phyloP scores from a whole-genome alignment of 2,888 invertebrate species.

The Polymixis lichenea region DNA sequence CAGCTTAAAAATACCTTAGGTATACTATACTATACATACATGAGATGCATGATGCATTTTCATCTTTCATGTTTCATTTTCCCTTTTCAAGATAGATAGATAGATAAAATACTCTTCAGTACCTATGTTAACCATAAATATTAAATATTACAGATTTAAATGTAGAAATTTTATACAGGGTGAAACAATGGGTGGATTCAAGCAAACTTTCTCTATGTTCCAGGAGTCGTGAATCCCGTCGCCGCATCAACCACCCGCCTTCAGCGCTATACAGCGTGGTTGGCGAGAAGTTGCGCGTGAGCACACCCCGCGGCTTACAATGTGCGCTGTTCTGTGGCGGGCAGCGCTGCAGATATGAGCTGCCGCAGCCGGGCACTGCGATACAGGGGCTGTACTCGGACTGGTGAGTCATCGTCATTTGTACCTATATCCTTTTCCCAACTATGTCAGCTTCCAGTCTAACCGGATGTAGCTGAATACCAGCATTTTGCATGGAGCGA shows the following conservation, averaged over 20 bases:
- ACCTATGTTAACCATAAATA: too few species aligned
- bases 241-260: slow-evolving; percentile 84
- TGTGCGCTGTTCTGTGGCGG: slow-evolving; percentile 97
- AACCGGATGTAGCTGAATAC: background rate
- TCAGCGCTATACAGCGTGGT: slow-evolving; percentile 84
- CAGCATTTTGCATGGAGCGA: background rate
- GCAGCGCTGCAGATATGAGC: slow-evolving; percentile 95
- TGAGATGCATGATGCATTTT: background rate
- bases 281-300: slow-evolving; percentile 90
- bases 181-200: too few species aligned
- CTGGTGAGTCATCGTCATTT: slow-evolving; percentile 91
- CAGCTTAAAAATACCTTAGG: too few species aligned
- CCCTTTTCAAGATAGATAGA: too few species aligned
- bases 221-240: slow-evolving; percentile 84
- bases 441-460: background rate
- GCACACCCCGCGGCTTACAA: slow-evolving; percentile 93
- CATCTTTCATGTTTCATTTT: background rate
- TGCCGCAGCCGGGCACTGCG: slow-evolving; percentile 91
- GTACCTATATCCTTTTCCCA: accelerated
- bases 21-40: too few species aligned
- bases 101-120: too few species aligned
- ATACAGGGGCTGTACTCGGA: slow-evolving; percentile 95
- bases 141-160: too few species aligned
- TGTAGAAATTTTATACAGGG: too few species aligned
- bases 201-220: background rate